These are phyloP conservation scores for Drosophila pullipes DNA, from an alignment of 2,888 invertebrate genomes.

Conservation along the genomic window DNA sequence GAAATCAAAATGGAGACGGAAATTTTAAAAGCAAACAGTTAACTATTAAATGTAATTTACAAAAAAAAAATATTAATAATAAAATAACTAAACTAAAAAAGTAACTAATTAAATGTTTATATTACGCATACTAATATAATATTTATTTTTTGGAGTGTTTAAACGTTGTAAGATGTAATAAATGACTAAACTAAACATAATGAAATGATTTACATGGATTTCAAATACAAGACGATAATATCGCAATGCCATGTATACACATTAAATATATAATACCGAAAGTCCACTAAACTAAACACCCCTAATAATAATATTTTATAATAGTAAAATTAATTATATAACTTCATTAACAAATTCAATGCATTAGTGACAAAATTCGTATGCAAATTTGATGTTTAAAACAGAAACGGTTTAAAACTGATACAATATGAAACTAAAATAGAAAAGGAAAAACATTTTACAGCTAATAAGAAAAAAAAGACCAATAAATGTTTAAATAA, in stretches of 20 bases:
- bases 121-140: constrained; percentile 69
- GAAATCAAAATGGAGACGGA: constrained; percentile 69
- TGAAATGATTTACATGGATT: constrained; percentile 41
- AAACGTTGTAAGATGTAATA: constrained; percentile 77
- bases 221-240: constrained; percentile 22
- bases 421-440: constrained; percentile 49
- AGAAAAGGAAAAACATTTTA: constrained; percentile 41
- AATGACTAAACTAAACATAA: constrained; percentile 30
- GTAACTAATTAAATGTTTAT: constrained; percentile 57
- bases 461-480: constrained; percentile 67
- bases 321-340: constrained; percentile 41
- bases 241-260: constrained; percentile 38
- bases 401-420: constrained; percentile 66
- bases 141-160: constrained; percentile 83
- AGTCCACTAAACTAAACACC: constrained; percentile 59
- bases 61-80: constrained; percentile 35
- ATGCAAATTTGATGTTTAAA: constrained; percentile 61
- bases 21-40: constrained; percentile 71
- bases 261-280: constrained; percentile 49
- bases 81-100: constrained; percentile 42
- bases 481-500: constrained; percentile 75
- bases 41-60: constrained; percentile 81
- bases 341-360: constrained; percentile 44
- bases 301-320: constrained; percentile 27
- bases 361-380: constrained; percentile 46